Evolutionary conservation across 2,888 invertebrate genomes (phyloP).

Genomic region (Tenthredo mesomela): DNA sequence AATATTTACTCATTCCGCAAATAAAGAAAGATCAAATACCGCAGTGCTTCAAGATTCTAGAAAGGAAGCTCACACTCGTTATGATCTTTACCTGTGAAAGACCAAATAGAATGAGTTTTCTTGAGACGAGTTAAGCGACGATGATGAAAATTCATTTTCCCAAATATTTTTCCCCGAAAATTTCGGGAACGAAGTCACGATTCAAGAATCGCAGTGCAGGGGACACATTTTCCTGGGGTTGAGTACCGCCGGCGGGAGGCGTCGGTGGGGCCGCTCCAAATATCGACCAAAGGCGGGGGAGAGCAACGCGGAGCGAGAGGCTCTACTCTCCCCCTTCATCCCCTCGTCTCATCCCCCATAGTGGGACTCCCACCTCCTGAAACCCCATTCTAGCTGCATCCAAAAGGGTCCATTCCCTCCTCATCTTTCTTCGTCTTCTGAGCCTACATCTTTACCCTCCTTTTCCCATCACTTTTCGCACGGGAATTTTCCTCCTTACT

Average conservation of each 20-base stretch:
- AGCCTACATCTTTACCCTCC: constrained; percentile 17
- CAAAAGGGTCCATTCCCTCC: constrained; percentile 48
- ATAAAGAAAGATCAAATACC: not conserved
- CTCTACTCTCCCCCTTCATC: constrained; percentile 9
- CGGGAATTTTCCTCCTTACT: constrained; percentile 43
- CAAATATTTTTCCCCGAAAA: not conserved
- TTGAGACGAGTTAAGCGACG: not conserved
- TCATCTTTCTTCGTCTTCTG: constrained; percentile 22
- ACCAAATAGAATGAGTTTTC: not conserved
- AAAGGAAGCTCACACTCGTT: not conserved
- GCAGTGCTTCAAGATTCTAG: not conserved
- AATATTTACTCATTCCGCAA: not conserved
- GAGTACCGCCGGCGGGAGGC: constrained; percentile 49
- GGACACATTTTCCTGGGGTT: constrained; percentile 31
- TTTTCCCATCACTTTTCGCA: not conserved
- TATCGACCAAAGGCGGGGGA: constrained; percentile 49
- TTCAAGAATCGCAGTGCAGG: constrained; percentile 24
- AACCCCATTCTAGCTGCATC: constrained; percentile 48
- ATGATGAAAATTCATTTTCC: not conserved
- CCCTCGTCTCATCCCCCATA: constrained; percentile 11
- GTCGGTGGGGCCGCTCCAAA: constrained; percentile 50
- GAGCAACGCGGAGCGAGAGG: constrained; percentile 38
- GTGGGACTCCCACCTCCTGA: constrained; percentile 9
- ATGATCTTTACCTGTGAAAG: not conserved
- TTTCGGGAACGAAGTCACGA: not conserved